Conservation (phyloP, 1,140 invertebrate species). For the Colletes gigas region DNA sequence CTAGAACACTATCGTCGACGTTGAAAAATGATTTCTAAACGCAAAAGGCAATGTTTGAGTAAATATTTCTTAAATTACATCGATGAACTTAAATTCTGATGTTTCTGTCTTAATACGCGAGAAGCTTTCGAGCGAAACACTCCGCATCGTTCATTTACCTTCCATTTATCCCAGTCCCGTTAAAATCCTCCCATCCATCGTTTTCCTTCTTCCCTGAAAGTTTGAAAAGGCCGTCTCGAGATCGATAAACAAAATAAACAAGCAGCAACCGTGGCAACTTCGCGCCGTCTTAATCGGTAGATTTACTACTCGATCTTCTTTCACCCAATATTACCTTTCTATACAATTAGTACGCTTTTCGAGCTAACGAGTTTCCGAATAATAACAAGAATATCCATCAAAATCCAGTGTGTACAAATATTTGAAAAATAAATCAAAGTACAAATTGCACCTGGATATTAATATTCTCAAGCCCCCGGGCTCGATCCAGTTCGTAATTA, state of each 20-base stretch:
- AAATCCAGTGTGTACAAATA: no score
- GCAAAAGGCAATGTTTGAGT: no score
- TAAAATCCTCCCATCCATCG: constrained; percentile 4
- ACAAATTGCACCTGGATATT: no score
- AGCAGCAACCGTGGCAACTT: not conserved
- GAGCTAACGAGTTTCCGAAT: not conserved
- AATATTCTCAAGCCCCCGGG: no score
- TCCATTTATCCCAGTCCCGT: constrained; percentile 1
- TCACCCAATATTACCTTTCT: not conserved
- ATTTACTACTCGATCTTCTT: not conserved
- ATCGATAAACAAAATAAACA: constrained; percentile 7
- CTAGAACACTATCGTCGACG: no score
- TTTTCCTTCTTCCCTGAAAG: not conserved
- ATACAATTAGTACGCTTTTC: no score
- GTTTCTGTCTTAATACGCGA: not conserved
- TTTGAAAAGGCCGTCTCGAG: not conserved
- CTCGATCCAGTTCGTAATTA: no score
- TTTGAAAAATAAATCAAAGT: no score
- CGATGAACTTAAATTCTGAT: no score
- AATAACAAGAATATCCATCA: not conserved
- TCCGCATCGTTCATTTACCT: not conserved
- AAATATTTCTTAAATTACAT: no score
- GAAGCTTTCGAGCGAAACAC: not conserved
- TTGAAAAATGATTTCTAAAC: no score
- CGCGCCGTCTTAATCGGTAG: not conserved